These are phyloP conservation scores for Laticauda laticaudata DNA, from an alignment of 2,113 vertebrate genomes.

Conservation along the genomic window DNA sequence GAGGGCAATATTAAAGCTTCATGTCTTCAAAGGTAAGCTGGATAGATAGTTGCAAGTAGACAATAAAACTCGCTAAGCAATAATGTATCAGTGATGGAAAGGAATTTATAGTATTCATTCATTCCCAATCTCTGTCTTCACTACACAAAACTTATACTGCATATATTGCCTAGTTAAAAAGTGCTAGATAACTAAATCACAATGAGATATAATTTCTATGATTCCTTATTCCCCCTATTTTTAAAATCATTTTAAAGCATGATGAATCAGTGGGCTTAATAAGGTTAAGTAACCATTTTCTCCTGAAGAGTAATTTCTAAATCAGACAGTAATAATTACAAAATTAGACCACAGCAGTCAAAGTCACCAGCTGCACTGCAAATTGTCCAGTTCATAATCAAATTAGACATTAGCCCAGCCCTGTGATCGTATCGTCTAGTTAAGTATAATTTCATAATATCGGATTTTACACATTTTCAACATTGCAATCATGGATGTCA, in stretches of 20 bases:
- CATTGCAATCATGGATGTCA: background rate
- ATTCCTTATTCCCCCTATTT: background rate
- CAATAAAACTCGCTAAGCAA: constrained; percentile 61
- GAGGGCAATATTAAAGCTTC: background rate
- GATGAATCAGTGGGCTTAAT: background rate
- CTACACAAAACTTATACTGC: background rate
- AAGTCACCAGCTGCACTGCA: background rate
- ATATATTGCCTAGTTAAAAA: background rate
- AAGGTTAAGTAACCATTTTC: background rate
- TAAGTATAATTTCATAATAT: background rate
- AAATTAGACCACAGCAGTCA: constrained; percentile 19
- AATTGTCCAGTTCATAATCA: background rate
- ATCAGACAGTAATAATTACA: background rate
- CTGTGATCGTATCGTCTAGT: background rate
- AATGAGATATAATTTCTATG: background rate
- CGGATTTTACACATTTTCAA: background rate
- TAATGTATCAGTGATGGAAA: constrained; percentile 61
- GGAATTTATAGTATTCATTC: constrained; percentile 37
- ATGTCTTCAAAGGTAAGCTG: background rate
- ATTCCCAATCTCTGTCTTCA: constrained; percentile 18
- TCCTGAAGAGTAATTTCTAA: background rate
- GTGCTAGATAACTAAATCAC: background rate
- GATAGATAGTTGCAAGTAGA: constrained; percentile 36
- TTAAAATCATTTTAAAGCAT: background rate
- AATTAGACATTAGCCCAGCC: background rate